These are phyloP conservation scores for Lates japonicus DNA, from an alignment of 2,797 vertebrate species.

Conservation along the genomic window DNA sequence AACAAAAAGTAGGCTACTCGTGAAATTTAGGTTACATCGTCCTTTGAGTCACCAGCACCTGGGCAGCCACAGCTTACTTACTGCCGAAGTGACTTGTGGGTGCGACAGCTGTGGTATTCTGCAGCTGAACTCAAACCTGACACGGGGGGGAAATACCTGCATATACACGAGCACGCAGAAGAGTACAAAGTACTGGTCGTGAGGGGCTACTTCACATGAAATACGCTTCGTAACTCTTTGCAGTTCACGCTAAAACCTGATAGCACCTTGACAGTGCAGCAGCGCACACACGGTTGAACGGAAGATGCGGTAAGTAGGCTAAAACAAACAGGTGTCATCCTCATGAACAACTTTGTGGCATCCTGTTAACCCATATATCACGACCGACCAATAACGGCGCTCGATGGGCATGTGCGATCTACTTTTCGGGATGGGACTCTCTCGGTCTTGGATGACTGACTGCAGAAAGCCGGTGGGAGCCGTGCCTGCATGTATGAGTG, in stretches of 20 bases:
- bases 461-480: constrained; percentile 4
- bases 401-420: constrained; percentile 13
- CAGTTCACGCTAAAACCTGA: background rate
- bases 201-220: constrained; percentile 12
- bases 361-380: constrained; percentile 62
- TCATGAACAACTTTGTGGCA: constrained; percentile 36
- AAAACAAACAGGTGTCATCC: constrained; percentile 69
- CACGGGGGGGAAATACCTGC: constrained; percentile 18
- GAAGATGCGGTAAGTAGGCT: background rate
- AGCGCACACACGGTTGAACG: background rate
- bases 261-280: background rate
- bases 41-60: constrained; percentile 69
- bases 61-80: constrained; percentile 57
- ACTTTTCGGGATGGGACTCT: constrained; percentile 18
- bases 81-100: constrained; percentile 61
- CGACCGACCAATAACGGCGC: background rate
- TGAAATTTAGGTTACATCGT: constrained; percentile 66
- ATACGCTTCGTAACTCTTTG: background rate
- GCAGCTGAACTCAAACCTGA: constrained; percentile 64
- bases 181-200: background rate
- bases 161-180: background rate
- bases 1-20: constrained; percentile 69
- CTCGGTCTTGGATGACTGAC: background rate
- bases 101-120: constrained; percentile 70
- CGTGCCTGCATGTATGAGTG: background rate